phyloP scores from a whole-genome alignment of 2,888 invertebrate species.

The Drosophila sordidula region DNA sequence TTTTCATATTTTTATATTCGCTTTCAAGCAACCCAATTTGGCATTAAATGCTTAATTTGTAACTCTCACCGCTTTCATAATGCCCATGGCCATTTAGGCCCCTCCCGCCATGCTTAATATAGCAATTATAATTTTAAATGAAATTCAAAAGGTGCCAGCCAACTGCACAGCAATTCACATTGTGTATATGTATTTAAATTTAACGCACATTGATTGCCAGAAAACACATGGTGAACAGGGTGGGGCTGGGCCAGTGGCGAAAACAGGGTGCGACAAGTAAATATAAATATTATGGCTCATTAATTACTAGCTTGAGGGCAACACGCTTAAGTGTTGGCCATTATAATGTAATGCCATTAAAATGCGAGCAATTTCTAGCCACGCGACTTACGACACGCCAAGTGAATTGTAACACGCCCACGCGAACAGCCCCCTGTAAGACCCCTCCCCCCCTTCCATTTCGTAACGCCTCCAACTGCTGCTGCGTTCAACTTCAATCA shows the following conservation, averaged over 20 bases:
- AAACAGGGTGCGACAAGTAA: constrained; percentile 18
- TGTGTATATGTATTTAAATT: constrained; percentile 43
- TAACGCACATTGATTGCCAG: constrained; percentile 29
- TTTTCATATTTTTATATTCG: background rate
- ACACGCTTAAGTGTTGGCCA: constrained; percentile 36
- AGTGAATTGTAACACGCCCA: constrained; percentile 60
- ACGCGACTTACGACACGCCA: constrained; percentile 60
- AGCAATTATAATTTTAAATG: constrained; percentile 31
- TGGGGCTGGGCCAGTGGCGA: background rate
- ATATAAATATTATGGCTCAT: constrained; percentile 66
- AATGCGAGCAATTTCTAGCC: constrained; percentile 64
- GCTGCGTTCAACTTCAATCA: constrained; percentile 39
- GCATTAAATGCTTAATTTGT: constrained; percentile 3
- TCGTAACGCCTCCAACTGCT: background rate
- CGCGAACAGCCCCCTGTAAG: constrained; percentile 3
- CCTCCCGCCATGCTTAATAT: constrained; percentile 1
- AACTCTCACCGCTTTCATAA: background rate
- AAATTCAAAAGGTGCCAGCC: constrained; percentile 5
- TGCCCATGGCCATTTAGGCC: background rate
- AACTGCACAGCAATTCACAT: constrained; percentile 13
- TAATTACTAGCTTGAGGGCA: constrained; percentile 51
- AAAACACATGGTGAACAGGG: background rate
- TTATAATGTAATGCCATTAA: constrained; percentile 58
- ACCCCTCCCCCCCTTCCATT: background rate
- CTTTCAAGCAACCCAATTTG: constrained; percentile 1